phyloP scores from a whole-genome alignment of 2,113 vertebrate genomes.

The Poeciliopsis prolifica region DNA sequence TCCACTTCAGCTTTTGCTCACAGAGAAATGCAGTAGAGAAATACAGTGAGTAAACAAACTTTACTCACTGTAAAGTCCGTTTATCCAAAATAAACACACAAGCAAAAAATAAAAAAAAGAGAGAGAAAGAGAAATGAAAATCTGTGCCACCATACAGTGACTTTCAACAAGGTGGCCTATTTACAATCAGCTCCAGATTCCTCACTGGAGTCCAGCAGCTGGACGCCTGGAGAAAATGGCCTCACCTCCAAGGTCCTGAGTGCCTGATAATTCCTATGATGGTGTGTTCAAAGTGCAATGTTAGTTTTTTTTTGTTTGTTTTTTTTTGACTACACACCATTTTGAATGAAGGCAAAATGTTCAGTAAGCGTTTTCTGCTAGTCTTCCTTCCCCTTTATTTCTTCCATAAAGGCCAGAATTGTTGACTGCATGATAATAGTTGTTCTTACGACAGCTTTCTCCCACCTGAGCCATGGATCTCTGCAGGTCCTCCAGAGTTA shows the following conservation, averaged over 20 bases:
- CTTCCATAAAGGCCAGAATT: no score
- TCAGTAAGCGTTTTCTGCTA: no score
- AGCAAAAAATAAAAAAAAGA: background rate
- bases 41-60: background rate
- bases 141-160: background rate
- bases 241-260: background rate
- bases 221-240: constrained; percentile 17
- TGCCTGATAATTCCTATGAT: background rate
- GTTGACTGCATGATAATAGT: no score
- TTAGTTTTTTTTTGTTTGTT: background rate
- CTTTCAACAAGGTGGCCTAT: constrained; percentile 13
- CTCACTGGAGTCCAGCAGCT: constrained; percentile 21
- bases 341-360: no score
- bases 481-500: no score
- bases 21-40: background rate
- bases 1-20: constrained; percentile 30
- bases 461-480: no score
- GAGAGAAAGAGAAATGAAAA: background rate
- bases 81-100: background rate
- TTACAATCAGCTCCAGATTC: constrained; percentile 21
- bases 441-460: no score
- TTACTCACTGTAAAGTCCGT: background rate
- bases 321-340: background rate
- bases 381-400: no score
- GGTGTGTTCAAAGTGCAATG: background rate